Evolutionary conservation across 2,888 invertebrate genomes (phyloP), one percentile per base, ranked within the genome.

Genomic region (Abscondita cerata): DNA sequence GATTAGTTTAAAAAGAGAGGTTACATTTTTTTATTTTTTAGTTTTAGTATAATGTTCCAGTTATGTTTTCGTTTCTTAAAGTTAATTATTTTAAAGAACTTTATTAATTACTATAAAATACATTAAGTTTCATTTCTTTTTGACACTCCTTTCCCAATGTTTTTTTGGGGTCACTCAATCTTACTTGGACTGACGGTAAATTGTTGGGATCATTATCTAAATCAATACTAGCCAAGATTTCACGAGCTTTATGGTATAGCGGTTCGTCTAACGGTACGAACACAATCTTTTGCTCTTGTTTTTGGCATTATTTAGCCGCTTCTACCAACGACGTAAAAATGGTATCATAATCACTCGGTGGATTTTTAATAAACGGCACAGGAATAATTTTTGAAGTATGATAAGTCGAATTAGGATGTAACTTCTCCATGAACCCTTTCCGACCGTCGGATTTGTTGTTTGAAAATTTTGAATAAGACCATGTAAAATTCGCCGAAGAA

Each of bases 341-440:
- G 5, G 76, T 76, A 33, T 57, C 62, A 53, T 64, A 50, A 62
- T 72, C 66, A 64, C 70, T 73, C n/a, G 73, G 68, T 36, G 72
- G 72, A 63, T 67, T 69, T 18, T 74, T 72, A 18, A 72, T 65
- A 68, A 75, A 74, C 18, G 73, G 72, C 50, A 73, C 40, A 60
- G 69, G 65, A 62, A 72, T 68, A 55, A 73, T 66, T 70, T 65
- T 66, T 47, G 72, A 68, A 47, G 62, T 66, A 48, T 57, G 15
- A 67, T 63, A 72, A 65, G 59, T 54, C 46, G 36, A 58, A 51
- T n/a, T 36, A n/a, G 36, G 12, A 36, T 36, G 36, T 36, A 12
- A 36, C 12, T 36, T 36, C 12, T 36, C 36, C 68, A 70, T 69
- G 38, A 71, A 71, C 52, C 68, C 72, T 64, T 71, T 68, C 70